These are phyloP conservation scores for Oryzias woworae DNA, from an alignment of 2,113 vertebrate species.

Conservation along the genomic window DNA sequence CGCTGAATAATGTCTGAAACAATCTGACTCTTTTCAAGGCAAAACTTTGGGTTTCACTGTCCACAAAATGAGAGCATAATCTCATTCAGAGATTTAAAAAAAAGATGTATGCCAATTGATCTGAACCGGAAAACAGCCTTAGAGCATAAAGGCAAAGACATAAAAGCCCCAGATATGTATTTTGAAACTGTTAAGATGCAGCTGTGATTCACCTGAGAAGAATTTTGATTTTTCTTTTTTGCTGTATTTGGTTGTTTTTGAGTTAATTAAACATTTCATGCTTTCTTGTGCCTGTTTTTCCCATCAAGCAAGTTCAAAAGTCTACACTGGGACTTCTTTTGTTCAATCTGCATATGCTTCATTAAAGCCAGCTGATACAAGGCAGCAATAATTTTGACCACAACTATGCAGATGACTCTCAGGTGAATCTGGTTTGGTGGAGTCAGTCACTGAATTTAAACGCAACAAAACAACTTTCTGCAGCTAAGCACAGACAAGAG, in stretches of 20 bases:
- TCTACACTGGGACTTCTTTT: too few relatives aligned
- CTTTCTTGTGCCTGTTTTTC: slow-evolving; percentile 6
- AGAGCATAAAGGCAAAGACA: slow-evolving; percentile 36
- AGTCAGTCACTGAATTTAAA: too few relatives aligned
- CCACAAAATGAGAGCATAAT: slow-evolving; percentile 33
- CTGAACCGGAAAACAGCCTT: too few relatives aligned
- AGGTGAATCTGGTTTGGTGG: too few relatives aligned
- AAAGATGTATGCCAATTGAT: slow-evolving; percentile 4
- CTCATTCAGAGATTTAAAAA: slow-evolving; percentile 12
- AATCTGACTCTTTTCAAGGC: slow-evolving; percentile 27
- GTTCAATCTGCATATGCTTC: too few relatives aligned
- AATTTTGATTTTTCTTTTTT: slow-evolving; percentile 9
- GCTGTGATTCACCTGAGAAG: slow-evolving; percentile 18
- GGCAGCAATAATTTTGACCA: too few relatives aligned
- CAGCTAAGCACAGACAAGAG: too few relatives aligned
- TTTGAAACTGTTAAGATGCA: slow-evolving; percentile 24
- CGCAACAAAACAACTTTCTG: too few relatives aligned
- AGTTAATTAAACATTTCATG: background rate
- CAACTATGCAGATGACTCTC: too few relatives aligned
- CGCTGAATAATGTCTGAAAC: slow-evolving; percentile 22
- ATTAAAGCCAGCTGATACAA: too few relatives aligned
- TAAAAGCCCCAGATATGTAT: slow-evolving; percentile 34
- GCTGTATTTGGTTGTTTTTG: slow-evolving; percentile 2
- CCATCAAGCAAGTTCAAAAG: too few relatives aligned
- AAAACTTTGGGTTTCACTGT: slow-evolving; percentile 26